phyloP scores from a whole-genome alignment of 2,888 invertebrate species.

The Xestia rhomboidea region DNA sequence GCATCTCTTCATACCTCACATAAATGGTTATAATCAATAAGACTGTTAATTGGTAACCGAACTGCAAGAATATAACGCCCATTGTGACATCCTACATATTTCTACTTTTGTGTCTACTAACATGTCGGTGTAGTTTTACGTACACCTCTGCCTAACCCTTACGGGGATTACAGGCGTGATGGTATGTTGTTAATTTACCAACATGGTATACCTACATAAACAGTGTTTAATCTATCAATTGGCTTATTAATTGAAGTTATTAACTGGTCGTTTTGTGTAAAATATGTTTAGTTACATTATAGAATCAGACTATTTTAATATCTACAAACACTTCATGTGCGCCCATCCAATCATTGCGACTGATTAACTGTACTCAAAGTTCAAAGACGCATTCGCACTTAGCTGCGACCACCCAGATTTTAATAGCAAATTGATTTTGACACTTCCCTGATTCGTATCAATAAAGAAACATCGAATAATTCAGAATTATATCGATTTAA shows the following conservation, averaged over 20 bases:
- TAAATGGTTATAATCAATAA: no score
- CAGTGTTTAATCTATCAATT: neutral
- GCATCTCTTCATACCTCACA: no score
- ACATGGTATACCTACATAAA: neutral
- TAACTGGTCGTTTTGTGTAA: neutral
- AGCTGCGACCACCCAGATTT: constrained; percentile 49
- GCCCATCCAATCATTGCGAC: constrained; percentile 6
- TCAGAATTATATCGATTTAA: constrained; percentile 40
- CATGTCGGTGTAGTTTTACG: no score
- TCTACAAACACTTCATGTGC: neutral
- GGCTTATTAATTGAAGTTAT: neutral
- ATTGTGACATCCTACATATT: neutral
- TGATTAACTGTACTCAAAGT: constrained; percentile 11
- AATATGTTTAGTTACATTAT: neutral
- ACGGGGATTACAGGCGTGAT: no score
- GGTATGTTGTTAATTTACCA: neutral
- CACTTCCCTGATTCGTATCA: constrained; percentile 27
- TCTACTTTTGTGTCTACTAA: neutral
- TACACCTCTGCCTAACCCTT: no score
- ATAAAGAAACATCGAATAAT: constrained; percentile 38
- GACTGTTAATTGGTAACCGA: neutral
- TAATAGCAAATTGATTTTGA: constrained; percentile 32
- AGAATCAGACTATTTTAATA: neutral
- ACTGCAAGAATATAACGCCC: no score
- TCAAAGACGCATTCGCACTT: constrained; percentile 17